Evolutionary conservation across 2,113 vertebrate genomes (phyloP).

Genomic region (Ursus arctos): DNA sequence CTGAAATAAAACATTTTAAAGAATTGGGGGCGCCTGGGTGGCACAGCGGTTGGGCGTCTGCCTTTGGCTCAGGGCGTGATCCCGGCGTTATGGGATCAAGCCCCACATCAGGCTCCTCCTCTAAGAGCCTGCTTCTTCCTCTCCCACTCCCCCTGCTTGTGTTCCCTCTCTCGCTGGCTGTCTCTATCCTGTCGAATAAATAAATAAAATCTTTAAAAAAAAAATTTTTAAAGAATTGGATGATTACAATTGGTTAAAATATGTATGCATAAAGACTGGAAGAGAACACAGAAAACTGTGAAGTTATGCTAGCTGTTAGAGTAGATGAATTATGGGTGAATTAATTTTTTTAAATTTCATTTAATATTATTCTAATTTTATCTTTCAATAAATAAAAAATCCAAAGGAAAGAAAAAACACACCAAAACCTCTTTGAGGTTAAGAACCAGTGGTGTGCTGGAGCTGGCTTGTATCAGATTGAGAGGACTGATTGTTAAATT

Average conservation of each 20-base stretch:
- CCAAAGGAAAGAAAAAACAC: not conserved
- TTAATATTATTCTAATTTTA: slow-evolving; percentile 17
- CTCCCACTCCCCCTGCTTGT: too few relatives aligned
- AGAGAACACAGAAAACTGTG: slow-evolving; percentile 29
- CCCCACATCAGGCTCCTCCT: too few relatives aligned
- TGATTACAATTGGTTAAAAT: slow-evolving; percentile 26
- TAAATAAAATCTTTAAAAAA: too few relatives aligned
- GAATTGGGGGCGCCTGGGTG: too few relatives aligned
- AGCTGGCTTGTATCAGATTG: not conserved
- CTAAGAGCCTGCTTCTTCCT: too few relatives aligned
- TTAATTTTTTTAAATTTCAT: slow-evolving; percentile 1
- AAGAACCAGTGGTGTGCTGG: not conserved
- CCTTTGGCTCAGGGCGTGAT: too few relatives aligned
- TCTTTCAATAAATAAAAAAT: slow-evolving; percentile 13
- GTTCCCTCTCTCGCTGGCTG: too few relatives aligned
- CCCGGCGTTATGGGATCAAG: too few relatives aligned
- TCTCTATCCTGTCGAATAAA: too few relatives aligned
- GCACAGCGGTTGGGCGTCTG: too few relatives aligned
- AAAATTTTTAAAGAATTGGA: not conserved
- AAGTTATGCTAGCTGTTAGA: not conserved
- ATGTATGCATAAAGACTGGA: not conserved
- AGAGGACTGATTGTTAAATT: not conserved
- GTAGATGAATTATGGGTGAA: not conserved
- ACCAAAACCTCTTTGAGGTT: not conserved
- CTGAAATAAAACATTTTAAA: not conserved